Evolutionary conservation across 2,113 vertebrate genomes (phyloP).

Genomic region (Oceanodroma tethys): DNA sequence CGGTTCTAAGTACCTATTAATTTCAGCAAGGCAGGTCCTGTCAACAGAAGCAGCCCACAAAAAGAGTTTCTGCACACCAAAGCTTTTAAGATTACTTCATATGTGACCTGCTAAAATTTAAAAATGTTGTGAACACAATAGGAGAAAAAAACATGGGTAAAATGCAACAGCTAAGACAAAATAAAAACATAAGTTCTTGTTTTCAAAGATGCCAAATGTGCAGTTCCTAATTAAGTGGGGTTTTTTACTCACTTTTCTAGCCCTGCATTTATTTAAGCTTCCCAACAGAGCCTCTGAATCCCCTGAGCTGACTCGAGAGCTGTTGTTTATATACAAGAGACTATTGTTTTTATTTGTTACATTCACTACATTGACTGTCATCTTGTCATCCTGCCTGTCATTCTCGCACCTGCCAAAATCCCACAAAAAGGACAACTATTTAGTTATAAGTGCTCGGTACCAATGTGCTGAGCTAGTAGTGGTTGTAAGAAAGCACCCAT

Average conservation of each 20-base stretch:
- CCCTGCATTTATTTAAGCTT: neutral
- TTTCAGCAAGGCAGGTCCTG: neutral
- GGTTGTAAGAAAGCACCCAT: neutral
- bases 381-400: neutral
- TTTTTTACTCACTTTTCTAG: neutral
- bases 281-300: neutral
- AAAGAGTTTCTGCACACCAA: neutral
- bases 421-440: neutral
- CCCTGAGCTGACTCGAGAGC: neutral
- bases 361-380: neutral
- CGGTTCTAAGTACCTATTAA: neutral
- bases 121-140: neutral
- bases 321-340: neutral
- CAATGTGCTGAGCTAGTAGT: neutral
- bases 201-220: neutral
- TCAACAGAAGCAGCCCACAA: neutral
- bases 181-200: neutral
- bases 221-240: neutral
- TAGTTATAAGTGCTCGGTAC: neutral
- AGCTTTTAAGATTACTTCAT: neutral
- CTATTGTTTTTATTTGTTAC: neutral
- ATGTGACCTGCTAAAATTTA: neutral
- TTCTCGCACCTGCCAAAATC: neutral
- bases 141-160: neutral
- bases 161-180: neutral